Evolutionary conservation across 2,797 vertebrate genomes (phyloP).

Genomic region (Betta splendens): DNA sequence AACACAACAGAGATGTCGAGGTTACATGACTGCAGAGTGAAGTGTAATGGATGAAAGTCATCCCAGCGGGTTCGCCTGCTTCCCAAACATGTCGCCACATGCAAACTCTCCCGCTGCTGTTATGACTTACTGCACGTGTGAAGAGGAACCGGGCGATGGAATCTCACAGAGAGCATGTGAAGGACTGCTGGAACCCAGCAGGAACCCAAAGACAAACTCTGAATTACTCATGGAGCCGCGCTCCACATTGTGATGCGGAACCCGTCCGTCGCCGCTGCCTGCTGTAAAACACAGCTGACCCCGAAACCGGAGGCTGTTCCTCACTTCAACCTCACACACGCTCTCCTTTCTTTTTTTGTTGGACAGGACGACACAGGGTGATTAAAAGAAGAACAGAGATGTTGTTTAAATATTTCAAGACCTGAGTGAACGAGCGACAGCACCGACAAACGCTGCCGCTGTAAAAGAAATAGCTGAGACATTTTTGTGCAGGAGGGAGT

Average conservation of each 20-base stretch:
- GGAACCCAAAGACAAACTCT: constrained; percentile 64
- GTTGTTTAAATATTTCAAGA: constrained; percentile 75
- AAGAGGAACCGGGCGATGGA: constrained; percentile 26
- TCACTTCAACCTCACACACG: constrained; percentile 12
- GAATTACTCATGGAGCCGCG: constrained; percentile 75
- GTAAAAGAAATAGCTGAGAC: constrained; percentile 26
- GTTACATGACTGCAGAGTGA: constrained; percentile 27
- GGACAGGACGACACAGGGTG: constrained; percentile 63
- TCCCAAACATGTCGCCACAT: constrained; percentile 50
- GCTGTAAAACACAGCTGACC: constrained; percentile 41
- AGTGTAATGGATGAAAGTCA: constrained; percentile 32
- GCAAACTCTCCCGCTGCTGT: constrained; percentile 29
- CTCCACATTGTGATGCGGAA: constrained; percentile 42
- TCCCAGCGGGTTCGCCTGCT: constrained; percentile 31
- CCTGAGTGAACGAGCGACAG: constrained; percentile 35
- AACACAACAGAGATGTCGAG: constrained; percentile 24
- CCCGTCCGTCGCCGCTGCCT: constrained; percentile 39
- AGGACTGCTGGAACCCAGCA: constrained; percentile 66
- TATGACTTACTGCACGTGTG: constrained; percentile 34
- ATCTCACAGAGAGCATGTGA: constrained; percentile 69
- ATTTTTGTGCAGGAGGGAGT: constrained; percentile 26
- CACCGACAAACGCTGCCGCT: constrained; percentile 39
- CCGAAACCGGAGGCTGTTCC: constrained; percentile 10
- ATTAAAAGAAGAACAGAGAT: constrained; percentile 72
- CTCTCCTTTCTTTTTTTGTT: constrained; percentile 29